Evolutionary conservation across 2,797 vertebrate genomes (phyloP).

Genomic region (Pyrocephalus nanus): DNA sequence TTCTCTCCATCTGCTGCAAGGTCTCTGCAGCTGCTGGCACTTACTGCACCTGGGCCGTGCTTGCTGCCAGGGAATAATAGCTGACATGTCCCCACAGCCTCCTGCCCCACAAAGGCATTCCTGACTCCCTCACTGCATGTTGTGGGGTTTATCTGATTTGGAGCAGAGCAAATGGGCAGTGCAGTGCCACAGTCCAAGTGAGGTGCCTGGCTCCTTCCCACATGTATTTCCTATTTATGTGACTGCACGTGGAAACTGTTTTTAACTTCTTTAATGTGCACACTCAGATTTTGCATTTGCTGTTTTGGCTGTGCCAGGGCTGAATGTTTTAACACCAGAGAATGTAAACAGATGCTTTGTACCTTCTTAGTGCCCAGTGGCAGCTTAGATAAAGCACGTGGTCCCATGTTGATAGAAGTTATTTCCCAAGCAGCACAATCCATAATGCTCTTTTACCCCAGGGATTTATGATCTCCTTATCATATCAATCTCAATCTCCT

Average conservation of each 20-base stretch:
- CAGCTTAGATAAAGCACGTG: not conserved
- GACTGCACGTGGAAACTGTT: not conserved
- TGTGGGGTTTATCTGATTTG: slow-evolving; percentile 60
- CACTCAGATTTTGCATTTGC: rapidly evolving
- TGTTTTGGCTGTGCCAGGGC: not conserved
- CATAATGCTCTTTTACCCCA: not conserved
- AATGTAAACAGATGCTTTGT: not conserved
- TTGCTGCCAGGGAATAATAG: not conserved
- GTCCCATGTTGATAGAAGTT: not conserved
- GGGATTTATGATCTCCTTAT: not conserved
- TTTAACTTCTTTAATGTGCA: not conserved
- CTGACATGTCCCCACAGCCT: not conserved
- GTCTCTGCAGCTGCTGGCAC: not conserved
- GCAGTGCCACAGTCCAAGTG: slow-evolving; percentile 46
- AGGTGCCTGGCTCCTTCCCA: not conserved
- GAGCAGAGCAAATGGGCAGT: slow-evolving; percentile 1
- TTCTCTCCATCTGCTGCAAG: not conserved
- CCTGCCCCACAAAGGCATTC: not conserved
- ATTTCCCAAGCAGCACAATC: not conserved
- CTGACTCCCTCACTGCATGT: slow-evolving; percentile 47
- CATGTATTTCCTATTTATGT: not conserved
- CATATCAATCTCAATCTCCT: not conserved
- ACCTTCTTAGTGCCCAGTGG: not conserved
- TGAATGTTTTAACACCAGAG: not conserved
- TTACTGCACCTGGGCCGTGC: not conserved